Percentiles rank a stretch among this genome's conserved stretches.
These are phyloP conservation scores for Tenthredo livida DNA, from an alignment of 2,888 invertebrate species.

Conservation along the genomic window DNA sequence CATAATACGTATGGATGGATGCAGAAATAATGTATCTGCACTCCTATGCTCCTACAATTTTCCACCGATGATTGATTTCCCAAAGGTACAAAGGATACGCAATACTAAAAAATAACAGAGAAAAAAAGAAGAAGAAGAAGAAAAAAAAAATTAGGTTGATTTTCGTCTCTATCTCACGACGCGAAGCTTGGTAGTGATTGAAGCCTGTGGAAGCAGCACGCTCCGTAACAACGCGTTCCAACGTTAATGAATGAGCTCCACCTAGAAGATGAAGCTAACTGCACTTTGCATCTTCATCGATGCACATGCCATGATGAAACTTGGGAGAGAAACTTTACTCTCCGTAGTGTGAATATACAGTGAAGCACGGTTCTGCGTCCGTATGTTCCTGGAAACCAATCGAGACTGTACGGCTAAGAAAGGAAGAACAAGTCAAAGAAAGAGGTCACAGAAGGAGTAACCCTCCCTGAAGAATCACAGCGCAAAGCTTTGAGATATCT, in stretches of 20 bases:
- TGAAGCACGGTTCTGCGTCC: not conserved
- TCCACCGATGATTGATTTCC: not conserved
- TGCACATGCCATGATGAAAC: not conserved
- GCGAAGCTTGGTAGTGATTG: not conserved
- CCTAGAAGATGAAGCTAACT: not conserved
- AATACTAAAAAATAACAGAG: not conserved
- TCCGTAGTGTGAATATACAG: not conserved
- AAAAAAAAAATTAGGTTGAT: not conserved
- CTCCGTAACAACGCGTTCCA: not conserved
- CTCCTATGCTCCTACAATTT: not conserved
- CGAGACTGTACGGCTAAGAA: not conserved
- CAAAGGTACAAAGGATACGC: not conserved
- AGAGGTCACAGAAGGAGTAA: constrained; percentile 2
- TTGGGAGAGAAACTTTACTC: not conserved
- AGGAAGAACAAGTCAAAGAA: not conserved
- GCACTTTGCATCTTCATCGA: constrained; percentile 8
- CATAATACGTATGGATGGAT: not conserved
- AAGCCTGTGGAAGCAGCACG: not conserved
- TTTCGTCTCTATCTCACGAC: not conserved
- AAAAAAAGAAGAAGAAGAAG: not conserved
- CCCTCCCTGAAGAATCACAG: not conserved
- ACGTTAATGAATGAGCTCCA: not conserved
- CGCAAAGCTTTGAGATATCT: constrained; percentile 21
- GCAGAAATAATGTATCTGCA: not conserved
- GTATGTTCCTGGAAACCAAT: constrained; percentile 11